Conservation (phyloP, 2,113 vertebrate species). For the Cyanoderma ruficeps region DNA sequence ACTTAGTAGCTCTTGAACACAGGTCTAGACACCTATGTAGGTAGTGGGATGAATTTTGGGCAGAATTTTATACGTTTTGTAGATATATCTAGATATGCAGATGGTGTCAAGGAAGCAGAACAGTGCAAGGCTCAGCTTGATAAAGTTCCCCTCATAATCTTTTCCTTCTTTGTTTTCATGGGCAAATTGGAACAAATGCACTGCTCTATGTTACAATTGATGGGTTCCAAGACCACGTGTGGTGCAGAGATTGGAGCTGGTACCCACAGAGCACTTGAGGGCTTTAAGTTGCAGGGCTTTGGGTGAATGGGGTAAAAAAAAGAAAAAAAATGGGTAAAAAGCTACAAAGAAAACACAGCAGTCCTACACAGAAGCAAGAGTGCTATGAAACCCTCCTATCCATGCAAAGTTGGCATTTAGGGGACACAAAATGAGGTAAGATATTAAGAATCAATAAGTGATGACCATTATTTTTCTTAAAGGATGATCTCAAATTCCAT, state of each 20-base stretch:
- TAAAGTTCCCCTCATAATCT: not conserved
- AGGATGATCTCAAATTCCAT: not conserved
- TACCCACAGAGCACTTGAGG: not conserved
- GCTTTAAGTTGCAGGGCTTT: not conserved
- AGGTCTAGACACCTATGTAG: rapidly evolving
- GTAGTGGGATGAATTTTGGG: not conserved
- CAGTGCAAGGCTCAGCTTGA: not conserved
- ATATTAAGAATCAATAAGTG: not conserved
- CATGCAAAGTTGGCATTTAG: not conserved
- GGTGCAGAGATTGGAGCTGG: not conserved
- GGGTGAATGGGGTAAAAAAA: not conserved
- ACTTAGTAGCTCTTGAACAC: not conserved
- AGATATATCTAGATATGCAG: not conserved
- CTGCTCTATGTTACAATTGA: rapidly evolving
- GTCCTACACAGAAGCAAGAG: not conserved
- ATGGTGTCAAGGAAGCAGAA: not conserved
- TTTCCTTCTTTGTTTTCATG: not conserved
- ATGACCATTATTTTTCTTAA: not conserved
- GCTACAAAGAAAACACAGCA: not conserved
- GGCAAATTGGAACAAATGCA: not conserved
- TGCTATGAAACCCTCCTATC: not conserved
- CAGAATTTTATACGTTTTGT: not conserved
- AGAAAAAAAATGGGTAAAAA: too few species aligned
- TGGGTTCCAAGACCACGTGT: not conserved
- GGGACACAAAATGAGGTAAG: not conserved